Conservation (phyloP, 1,140 invertebrate genomes). For the Paralvinella palmiformis region DNA sequence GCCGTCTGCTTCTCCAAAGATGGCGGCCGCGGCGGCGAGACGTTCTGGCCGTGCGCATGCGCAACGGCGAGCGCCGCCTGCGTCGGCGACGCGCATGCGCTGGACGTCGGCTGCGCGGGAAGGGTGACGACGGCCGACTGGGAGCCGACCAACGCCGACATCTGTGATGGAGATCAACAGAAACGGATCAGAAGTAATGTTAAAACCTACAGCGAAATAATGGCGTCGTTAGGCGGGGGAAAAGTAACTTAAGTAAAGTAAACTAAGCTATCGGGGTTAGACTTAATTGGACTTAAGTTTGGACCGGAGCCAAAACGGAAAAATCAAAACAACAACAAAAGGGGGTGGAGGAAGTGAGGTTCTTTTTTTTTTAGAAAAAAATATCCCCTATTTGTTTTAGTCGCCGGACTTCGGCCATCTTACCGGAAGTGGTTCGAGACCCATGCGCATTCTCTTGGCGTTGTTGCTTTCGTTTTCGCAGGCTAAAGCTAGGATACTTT, state of each 20-base stretch:
- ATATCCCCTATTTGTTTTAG: too few relatives aligned
- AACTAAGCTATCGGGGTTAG: too few relatives aligned
- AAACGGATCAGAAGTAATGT: neutral
- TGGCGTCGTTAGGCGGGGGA: too few relatives aligned
- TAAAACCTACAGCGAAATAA: neutral
- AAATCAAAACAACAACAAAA: neutral
- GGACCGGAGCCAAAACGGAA: too few relatives aligned
- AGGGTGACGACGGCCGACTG: constrained; percentile 21
- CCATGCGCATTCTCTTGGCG: constrained; percentile 90
- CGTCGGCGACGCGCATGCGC: constrained; percentile 26
- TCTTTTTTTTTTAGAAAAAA: too few relatives aligned
- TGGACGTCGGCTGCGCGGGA: constrained; percentile 29
- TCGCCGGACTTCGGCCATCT: too few relatives aligned
- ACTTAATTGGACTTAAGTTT: too few relatives aligned
- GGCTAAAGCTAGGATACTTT: constrained; percentile 87
- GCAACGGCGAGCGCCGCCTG: constrained; percentile 21
- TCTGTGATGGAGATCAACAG: neutral
- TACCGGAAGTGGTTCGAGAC: constrained; percentile 83
- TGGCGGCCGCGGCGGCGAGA: constrained; percentile 22
- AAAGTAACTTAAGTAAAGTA: too few relatives aligned
- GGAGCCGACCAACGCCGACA: neutral
- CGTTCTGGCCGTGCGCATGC: constrained; percentile 19
- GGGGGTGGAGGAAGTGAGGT: neutral
- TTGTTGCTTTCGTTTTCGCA: constrained; percentile 96
- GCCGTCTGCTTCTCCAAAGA: constrained; percentile 26